Base-by-base conservation (phyloP, 2,888 invertebrate genomes). In the Stenodera caucasica region DNA sequence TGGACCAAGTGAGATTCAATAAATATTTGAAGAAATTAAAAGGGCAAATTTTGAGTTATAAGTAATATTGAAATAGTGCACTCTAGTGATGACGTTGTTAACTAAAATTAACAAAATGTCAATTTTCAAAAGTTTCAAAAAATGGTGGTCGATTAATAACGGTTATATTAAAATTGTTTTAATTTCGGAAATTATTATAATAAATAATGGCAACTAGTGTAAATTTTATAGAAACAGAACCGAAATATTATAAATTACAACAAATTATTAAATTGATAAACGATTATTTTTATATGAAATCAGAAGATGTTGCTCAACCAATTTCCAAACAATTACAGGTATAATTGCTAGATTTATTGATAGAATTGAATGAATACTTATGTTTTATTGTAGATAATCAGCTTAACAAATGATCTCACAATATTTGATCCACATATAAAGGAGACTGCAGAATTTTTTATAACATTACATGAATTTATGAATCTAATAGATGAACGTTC, bases 351-450 rank as follows among this genome's bases (percentile, higher is more conserved):
- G 9, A 9, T 5, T 8, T 26, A 5, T 26, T 26, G 26, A 18
- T 18, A 8, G 37, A 32, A 32, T 32, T 32, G 2, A 32, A 32
- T 9, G 8, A 11, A 32, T 5, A 40, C 15, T 23, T 32, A 7
- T 56, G 49, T 33, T 45, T 29, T 55, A 45, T 81, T 82, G n/a
- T 78, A 89, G 88, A 80, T 86, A 18, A 83, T 89, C 70, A 84
- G 87, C 56, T 85, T 85, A 53, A 84, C 87, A 18, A 83, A 86
- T 69, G 89, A 90, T 72, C 73, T 86, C 7, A 84, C 84, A 65
- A 83, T 87, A 71, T 90, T 90, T 74, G 88, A 89, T 61, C 88
- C 89, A 33, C 86, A 86, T 15, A 83, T 84, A 4, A 83, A 84
- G 15, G 83, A 87, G 68, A 85, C 86, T 1, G 83, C 86, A 53